These are phyloP conservation scores for Drosophila albomicans DNA, from an alignment of 1,140 invertebrate species.

Conservation along the genomic window DNA sequence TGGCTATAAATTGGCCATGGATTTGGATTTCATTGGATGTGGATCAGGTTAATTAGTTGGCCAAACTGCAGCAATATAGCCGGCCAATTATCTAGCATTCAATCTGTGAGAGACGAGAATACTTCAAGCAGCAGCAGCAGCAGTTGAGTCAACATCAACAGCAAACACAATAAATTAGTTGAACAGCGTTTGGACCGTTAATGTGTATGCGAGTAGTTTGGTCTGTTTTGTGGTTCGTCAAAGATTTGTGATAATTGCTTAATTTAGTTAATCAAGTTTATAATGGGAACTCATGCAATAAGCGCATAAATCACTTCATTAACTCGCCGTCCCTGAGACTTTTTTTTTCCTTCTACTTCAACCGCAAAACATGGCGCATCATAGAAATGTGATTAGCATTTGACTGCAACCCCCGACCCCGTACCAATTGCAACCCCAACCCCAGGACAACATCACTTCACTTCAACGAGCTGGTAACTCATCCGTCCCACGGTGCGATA, in stretches of 20 bases:
- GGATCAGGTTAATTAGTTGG: constrained; percentile 75
- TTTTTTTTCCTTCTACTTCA: not conserved
- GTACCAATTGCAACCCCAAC: constrained; percentile 8
- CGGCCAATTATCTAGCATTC: constrained; percentile 68
- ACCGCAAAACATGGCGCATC: constrained; percentile 9
- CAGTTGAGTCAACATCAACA: not conserved
- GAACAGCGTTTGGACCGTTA: constrained; percentile 20
- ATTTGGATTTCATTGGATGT: constrained; percentile 57
- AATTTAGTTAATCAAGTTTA: constrained; percentile 71
- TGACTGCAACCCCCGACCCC: constrained; percentile 8
- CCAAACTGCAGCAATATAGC: constrained; percentile 40
- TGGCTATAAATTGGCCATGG: constrained; percentile 45
- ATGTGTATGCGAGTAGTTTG: constrained; percentile 20
- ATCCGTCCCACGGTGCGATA: constrained; percentile 25
- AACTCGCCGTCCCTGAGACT: constrained; percentile 31
- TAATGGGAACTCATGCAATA: constrained; percentile 73
- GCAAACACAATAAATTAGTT: constrained; percentile 23
- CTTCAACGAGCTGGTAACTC: constrained; percentile 51
- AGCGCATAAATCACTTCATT: constrained; percentile 80
- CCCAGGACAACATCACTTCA: not conserved
- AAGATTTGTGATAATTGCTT: constrained; percentile 72
- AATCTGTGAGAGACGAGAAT: constrained; percentile 50
- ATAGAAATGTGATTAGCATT: constrained; percentile 53
- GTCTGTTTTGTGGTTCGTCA: constrained; percentile 20
- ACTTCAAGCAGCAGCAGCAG: not conserved